Conservation (phyloP, 2,888 invertebrate species). For the Crioceris asparagi region DNA sequence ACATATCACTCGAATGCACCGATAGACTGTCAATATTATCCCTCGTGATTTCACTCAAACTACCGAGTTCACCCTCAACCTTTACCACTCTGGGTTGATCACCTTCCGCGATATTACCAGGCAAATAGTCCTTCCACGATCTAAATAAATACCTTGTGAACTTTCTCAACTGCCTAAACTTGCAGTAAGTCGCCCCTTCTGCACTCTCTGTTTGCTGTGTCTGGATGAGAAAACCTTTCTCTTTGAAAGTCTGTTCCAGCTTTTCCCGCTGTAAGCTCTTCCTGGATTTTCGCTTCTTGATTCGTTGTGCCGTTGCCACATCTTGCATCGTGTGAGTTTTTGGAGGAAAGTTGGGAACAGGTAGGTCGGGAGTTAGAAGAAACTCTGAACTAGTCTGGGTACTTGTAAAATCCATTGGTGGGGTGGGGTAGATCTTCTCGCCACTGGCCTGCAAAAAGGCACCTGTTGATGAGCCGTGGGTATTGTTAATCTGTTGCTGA, state of each 20-base stretch:
- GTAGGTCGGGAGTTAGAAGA: conserved; percentile 31
- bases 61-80: conserved; percentile 10
- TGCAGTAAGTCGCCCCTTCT: conserved; percentile 88
- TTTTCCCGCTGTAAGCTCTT: conserved; percentile 80
- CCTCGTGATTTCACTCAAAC: conserved; percentile 12
- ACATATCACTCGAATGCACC: conserved; percentile 25
- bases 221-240: conserved; percentile 86
- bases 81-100: conserved; percentile 18
- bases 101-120: conserved; percentile 45
- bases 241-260: conserved; percentile 83
- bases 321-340: conserved; percentile 4
- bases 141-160: conserved; percentile 84
- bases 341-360: conserved; percentile 18
- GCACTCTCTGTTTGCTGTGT: conserved; percentile 88
- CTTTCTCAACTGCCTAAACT: conserved; percentile 80
- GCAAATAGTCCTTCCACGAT: conserved; percentile 89
- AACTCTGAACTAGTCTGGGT: conserved; percentile 30
- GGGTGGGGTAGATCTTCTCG: conserved; percentile 40
- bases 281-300: conserved; percentile 60
- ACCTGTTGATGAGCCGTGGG: conserved; percentile 43
- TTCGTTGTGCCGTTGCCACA: conserved; percentile 19
- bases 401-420: conserved; percentile 30
- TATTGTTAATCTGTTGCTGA: conserved; percentile 47
- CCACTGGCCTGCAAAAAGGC: conserved; percentile 43
- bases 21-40: conserved; percentile 21